Evolutionary conservation across 2,797 vertebrate genomes (phyloP).

Genomic region (Darevskia mixta): DNA sequence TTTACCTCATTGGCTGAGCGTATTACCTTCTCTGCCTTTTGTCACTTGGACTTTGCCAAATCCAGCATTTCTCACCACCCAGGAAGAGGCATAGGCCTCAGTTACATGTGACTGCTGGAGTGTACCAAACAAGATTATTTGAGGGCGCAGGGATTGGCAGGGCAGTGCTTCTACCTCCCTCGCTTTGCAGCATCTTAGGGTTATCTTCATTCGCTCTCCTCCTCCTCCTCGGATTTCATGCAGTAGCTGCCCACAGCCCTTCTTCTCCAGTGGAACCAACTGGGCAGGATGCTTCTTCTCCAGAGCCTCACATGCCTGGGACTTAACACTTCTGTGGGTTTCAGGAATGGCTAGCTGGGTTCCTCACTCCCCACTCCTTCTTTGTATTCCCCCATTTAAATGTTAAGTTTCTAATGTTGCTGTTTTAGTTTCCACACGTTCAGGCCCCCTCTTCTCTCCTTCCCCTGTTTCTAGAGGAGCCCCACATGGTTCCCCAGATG

Average conservation of each 20-base stretch:
- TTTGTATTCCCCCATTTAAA: background rate
- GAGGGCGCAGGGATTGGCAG: background rate
- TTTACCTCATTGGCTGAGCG: constrained; percentile 25
- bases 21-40: background rate
- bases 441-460: background rate
- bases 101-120: background rate
- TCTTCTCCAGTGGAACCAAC: background rate
- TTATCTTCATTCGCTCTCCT: background rate
- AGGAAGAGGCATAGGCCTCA: background rate
- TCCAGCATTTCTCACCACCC: background rate
- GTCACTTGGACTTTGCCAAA: constrained; percentile 7
- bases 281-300: background rate
- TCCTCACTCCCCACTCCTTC: background rate
- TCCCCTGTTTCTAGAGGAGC: constrained; percentile 17
- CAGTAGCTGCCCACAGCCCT: background rate
- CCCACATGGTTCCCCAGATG: constrained; percentile 10
- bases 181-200: background rate
- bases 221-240: background rate
- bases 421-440: constrained; percentile 9
- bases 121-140: background rate
- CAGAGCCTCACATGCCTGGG: background rate
- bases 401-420: constrained; percentile 35
- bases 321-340: background rate
- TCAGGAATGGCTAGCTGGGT: background rate
- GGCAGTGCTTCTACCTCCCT: background rate